Conservation (phyloP, 2,113 vertebrate genomes). For the Calonectris borealis region DNA sequence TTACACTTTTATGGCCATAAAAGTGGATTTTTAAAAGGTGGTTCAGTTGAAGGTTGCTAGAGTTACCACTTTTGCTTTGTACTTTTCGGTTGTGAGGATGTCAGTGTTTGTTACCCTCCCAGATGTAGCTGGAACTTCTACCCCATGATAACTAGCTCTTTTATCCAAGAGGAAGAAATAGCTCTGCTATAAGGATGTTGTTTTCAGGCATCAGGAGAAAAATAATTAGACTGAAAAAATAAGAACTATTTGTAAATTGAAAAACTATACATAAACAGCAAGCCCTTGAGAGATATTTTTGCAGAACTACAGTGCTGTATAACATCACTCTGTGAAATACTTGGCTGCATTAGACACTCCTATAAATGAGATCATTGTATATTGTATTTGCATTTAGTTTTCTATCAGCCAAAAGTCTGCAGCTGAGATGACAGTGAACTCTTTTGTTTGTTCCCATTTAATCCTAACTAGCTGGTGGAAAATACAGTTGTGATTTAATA, state of each 20-base stretch:
- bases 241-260: not conserved
- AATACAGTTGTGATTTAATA: not conserved
- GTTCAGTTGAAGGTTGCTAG: not conserved
- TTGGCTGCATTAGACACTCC: not conserved
- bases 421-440: not conserved
- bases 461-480: not conserved
- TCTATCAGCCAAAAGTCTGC: not conserved
- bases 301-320: not conserved
- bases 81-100: not conserved
- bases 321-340: not conserved
- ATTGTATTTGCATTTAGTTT: not conserved
- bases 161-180: not conserved
- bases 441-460: not conserved
- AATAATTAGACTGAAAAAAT: not conserved
- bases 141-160: not conserved
- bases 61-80: not conserved
- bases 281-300: not conserved
- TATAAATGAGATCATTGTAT: not conserved
- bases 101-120: not conserved
- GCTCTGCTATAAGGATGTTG: not conserved
- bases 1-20: not conserved
- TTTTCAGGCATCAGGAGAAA: not conserved
- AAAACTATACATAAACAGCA: not conserved
- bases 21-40: not conserved
- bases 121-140: not conserved